phyloP scores from a whole-genome alignment of 2,888 invertebrate species.

The Pherbina coryleti region DNA sequence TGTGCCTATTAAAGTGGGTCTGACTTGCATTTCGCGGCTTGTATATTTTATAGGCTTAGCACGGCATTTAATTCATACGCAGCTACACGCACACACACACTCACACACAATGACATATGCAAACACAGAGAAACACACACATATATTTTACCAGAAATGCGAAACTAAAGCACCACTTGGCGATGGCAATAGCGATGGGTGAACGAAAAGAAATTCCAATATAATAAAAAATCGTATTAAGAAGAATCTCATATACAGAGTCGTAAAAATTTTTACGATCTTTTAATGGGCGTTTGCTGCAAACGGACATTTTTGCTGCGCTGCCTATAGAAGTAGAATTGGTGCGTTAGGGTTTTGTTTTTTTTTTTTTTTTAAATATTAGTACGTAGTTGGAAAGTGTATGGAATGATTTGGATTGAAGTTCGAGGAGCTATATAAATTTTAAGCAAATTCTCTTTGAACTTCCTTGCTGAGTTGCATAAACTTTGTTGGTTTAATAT shows the following conservation, averaged over 20 bases:
- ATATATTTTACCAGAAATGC: constrained; percentile 43
- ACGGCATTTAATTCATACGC: constrained; percentile 32
- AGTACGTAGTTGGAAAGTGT: not conserved
- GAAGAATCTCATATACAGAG: constrained; percentile 66
- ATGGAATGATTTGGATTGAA: too few species aligned
- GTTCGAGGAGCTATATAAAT: too few species aligned
- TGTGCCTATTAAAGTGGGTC: constrained; percentile 23
- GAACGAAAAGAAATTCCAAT: constrained; percentile 64
- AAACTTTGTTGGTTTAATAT: too few species aligned
- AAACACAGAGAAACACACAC: constrained; percentile 45
- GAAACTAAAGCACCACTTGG: constrained; percentile 46
- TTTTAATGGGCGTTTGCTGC: constrained; percentile 68
- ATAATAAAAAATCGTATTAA: constrained; percentile 68
- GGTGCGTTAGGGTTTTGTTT: not conserved
- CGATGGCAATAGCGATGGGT: constrained; percentile 13
- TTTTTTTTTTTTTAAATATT: not conserved
- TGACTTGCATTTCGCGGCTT: constrained; percentile 30
- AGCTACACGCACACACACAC: constrained; percentile 41
- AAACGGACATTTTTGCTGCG: constrained; percentile 50
- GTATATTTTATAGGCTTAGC: constrained; percentile 42
- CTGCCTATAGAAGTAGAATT: constrained; percentile 5
- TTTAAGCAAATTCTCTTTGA: too few species aligned
- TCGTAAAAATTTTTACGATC: constrained; percentile 69
- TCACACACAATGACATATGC: constrained; percentile 53
- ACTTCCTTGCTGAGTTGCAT: too few species aligned